Evolutionary conservation across 2,888 invertebrate genomes (phyloP).

Genomic region (Frankliniella fusca): DNA sequence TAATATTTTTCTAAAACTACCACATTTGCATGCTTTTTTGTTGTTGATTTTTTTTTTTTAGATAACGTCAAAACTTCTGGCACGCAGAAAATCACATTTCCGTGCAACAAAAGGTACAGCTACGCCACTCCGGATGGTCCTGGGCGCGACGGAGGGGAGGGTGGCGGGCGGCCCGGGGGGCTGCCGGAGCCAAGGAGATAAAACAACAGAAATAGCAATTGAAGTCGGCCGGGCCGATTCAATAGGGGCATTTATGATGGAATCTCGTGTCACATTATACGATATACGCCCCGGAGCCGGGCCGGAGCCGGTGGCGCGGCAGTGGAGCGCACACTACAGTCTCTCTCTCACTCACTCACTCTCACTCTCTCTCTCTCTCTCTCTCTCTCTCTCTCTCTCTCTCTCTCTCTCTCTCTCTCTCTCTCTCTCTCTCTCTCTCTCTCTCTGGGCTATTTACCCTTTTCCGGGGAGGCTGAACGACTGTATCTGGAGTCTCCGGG

Average conservation of each 20-base stretch:
- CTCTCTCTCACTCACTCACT: background rate
- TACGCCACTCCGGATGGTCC: background rate
- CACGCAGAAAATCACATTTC: too few relatives aligned
- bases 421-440: slow-evolving; percentile 13
- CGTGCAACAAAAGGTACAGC: background rate
- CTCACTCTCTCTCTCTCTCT: background rate
- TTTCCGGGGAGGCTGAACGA: background rate
- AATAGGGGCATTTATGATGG: slow-evolving; percentile 22
- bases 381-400: background rate
- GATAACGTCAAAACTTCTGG: too few relatives aligned
- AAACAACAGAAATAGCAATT: slow-evolving; percentile 23
- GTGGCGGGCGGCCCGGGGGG: background rate
- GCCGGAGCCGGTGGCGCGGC: background rate
- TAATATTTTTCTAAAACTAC: too few relatives aligned
- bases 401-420: slow-evolving; percentile 3
- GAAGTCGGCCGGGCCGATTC: slow-evolving; percentile 1
- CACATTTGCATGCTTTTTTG: too few relatives aligned
- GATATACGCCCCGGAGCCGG: background rate
- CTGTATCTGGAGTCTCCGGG: too few relatives aligned
- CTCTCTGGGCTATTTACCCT: background rate
- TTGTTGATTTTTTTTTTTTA: too few relatives aligned
- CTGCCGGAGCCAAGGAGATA: background rate
- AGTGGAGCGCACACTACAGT: background rate
- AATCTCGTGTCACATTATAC: slow-evolving; percentile 25
- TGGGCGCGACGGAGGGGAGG: background rate